Base-by-base conservation (phyloP, 1,140 invertebrate species). In the Heliconius melpomene region DNA sequence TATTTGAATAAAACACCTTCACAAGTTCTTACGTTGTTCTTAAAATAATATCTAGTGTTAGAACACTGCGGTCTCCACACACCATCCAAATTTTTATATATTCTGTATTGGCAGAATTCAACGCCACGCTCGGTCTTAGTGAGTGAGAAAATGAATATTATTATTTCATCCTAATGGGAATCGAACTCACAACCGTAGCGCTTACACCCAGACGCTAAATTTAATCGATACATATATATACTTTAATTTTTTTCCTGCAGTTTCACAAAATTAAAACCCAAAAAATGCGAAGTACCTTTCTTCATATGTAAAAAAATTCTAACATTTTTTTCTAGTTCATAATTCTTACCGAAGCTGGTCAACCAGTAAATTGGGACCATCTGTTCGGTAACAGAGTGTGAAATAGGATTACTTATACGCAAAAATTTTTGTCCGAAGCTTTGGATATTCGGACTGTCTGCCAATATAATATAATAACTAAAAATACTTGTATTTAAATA, bases 311-410 rank as follows among this genome's bases (percentile, higher is more conserved):
- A 66, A 66, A 66, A 66, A 29, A 26, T 26, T 57, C 9, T 66
- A 66, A 66, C 26, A 66, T 16, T 16, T 20, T 9, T 66, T 66
- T 26, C 60, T 66, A 66, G 26, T 29, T 66, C 60, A 66, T 66
- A 66, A 26, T 66, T 66, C 60, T 66, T 7, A 16, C 60, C 3
- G 60, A 66, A 9, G 60, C 57, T 74, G 72, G 72, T 79, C 78
- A 74, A 70, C 36, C 78, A 57, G 20, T 66, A 79, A 79, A 79
- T 79, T 74, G 78, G 72, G 18, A 57, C 13, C 78, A 72, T 79
- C 73, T 74, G 78, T 54, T 32, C 57, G 78, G 72, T 74, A 79
- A 79, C 78, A 54, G 78, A 74, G 54, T 79, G 72, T 79, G 72
- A 79, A 79, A 79, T 74, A 74, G 72, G 57, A 50, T 72, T 40